Conservation (phyloP, 1,140 invertebrate species). For the Cyclina sinensis region DNA sequence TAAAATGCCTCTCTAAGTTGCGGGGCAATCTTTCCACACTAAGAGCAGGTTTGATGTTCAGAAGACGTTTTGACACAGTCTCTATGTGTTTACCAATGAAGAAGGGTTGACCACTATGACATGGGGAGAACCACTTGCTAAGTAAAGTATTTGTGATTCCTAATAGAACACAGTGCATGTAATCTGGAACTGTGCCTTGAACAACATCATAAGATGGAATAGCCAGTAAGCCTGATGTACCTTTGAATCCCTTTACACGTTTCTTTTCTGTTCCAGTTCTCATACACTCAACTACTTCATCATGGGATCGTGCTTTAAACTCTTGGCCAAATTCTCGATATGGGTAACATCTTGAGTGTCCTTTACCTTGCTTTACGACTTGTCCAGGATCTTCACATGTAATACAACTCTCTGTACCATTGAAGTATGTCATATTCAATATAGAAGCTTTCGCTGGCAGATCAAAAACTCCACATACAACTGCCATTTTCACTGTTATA, state of each 20-base stretch:
- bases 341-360: constrained; percentile 40
- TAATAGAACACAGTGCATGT: constrained; percentile 64
- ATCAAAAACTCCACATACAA: constrained; percentile 55
- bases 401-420: constrained; percentile 51
- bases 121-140: constrained; percentile 59
- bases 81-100: constrained; percentile 65
- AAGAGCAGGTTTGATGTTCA: constrained; percentile 46
- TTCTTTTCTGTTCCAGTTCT: constrained; percentile 59
- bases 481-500: constrained; percentile 46
- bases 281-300: constrained; percentile 51
- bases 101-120: constrained; percentile 33
- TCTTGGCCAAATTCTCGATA: constrained; percentile 18
- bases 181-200: constrained; percentile 54
- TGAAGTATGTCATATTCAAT: constrained; percentile 51
- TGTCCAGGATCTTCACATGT: constrained; percentile 64
- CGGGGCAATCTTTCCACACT: constrained; percentile 51
- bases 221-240: constrained; percentile 32
- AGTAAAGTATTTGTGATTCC: constrained; percentile 56
- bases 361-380: constrained; percentile 66
- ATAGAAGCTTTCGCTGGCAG: constrained; percentile 48
- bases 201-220: constrained; percentile 62
- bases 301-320: constrained; percentile 48
- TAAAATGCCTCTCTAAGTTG: constrained; percentile 49
- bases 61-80: constrained; percentile 34
- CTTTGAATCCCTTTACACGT: constrained; percentile 39